These are phyloP conservation scores for Acanthopagrus latus DNA, from an alignment of 2,797 vertebrate genomes.

Conservation along the genomic window DNA sequence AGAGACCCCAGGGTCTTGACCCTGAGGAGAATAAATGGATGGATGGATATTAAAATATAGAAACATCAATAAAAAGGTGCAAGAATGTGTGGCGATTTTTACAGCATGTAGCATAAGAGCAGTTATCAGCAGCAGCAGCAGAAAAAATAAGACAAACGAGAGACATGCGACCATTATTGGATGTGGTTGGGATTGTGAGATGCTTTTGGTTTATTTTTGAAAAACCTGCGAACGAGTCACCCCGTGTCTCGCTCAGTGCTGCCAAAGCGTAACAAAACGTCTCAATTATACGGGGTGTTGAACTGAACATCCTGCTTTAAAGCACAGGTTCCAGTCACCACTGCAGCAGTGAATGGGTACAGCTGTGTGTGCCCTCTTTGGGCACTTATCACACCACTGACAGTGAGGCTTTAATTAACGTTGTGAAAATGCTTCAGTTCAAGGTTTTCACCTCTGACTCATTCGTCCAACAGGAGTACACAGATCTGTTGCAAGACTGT, in stretches of 20 bases:
- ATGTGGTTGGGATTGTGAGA: neutral
- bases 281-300: neutral
- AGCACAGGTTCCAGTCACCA: neutral
- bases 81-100: neutral
- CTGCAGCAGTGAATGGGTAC: neutral
- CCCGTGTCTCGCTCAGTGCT: neutral
- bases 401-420: constrained; percentile 12
- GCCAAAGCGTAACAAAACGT: neutral
- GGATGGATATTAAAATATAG: neutral
- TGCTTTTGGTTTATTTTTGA: constrained; percentile 8
- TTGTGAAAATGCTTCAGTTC: neutral
- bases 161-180: neutral
- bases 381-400: neutral
- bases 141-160: neutral
- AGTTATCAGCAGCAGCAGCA: constrained; percentile 10
- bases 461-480: neutral
- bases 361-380: neutral
- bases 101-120: constrained; percentile 4
- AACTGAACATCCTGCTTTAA: neutral
- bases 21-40: no score
- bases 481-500: constrained; percentile 9
- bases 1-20: no score
- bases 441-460: constrained; percentile 9
- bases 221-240: neutral
- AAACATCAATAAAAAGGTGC: neutral